phyloP scores from a whole-genome alignment of 1,140 invertebrate species.

The Drosophila simulans region DNA sequence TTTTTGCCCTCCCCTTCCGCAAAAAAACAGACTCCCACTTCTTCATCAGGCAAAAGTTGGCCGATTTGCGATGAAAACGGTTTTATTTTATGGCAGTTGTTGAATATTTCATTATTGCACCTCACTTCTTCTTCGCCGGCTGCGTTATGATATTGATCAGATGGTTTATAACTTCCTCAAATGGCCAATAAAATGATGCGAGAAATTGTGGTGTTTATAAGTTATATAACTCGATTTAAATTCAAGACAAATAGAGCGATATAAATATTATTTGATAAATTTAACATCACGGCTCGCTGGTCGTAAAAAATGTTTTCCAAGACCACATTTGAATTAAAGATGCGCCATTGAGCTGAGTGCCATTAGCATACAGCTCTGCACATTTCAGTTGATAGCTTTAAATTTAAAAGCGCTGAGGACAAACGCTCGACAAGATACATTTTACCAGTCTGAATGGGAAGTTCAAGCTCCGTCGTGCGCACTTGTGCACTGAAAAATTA shows the following conservation, averaged over 20 bases:
- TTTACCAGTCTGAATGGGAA: background rate
- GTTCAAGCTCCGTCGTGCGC: background rate
- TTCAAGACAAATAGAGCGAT: conserved; percentile 8
- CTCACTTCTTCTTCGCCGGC: conserved; percentile 10
- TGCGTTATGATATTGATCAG: conserved; percentile 64
- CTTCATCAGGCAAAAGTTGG: conserved; percentile 6
- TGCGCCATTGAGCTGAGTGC: conserved; percentile 24
- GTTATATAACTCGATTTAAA: conserved; percentile 21
- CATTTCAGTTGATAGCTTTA: conserved; percentile 21
- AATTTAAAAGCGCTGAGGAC: conserved; percentile 10
- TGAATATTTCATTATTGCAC: conserved; percentile 16
- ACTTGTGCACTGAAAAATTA: too few species aligned
- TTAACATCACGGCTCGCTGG: background rate
- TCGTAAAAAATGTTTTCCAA: conserved; percentile 17
- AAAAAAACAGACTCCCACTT: conserved; percentile 2
- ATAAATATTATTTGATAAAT: conserved; percentile 23
- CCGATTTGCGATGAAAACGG: conserved; percentile 39
- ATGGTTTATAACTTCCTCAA: conserved; percentile 45
- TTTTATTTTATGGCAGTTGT: conserved; percentile 68
- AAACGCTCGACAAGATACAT: conserved; percentile 2
- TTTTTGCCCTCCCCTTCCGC: background rate
- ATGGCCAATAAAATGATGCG: conserved; percentile 60
- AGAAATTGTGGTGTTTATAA: conserved; percentile 23
- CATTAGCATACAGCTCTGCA: conserved; percentile 24
- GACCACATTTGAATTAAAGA: conserved; percentile 29